Evolutionary conservation across 2,113 vertebrate genomes (phyloP).

Genomic region (Gobiocypris rarus): DNA sequence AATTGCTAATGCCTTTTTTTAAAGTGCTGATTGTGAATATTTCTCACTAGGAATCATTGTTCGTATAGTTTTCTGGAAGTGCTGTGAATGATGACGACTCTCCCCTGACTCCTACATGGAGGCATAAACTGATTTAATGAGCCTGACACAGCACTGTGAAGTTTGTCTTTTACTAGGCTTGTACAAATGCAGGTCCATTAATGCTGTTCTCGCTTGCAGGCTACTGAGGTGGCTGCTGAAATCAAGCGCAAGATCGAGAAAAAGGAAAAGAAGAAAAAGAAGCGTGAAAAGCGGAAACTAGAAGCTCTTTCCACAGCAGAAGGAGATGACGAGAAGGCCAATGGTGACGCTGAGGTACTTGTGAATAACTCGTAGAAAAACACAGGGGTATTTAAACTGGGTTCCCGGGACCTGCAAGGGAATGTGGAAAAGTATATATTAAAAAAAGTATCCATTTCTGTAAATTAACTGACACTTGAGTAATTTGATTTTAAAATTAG

Average conservation of each 20-base stretch:
- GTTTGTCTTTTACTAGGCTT: fast-evolving
- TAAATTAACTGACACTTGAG: too few relatives aligned
- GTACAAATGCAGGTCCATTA: background rate
- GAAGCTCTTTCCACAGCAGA: constrained; percentile 71
- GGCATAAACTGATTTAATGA: constrained; percentile 98
- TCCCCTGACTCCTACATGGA: constrained; percentile 76
- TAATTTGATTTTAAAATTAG: too few relatives aligned
- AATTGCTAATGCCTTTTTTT: too few relatives aligned
- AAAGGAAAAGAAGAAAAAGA: constrained; percentile 87
- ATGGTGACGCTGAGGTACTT: constrained; percentile 69
- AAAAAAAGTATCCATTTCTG: too few relatives aligned
- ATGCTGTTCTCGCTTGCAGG: constrained; percentile 65
- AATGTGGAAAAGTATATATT: too few relatives aligned
- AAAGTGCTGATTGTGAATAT: background rate
- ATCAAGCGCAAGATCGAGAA: constrained; percentile 86
- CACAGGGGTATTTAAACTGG: background rate
- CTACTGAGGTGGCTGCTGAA: constrained; percentile 80
- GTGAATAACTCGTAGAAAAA: background rate
- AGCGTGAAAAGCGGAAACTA: constrained; percentile 80
- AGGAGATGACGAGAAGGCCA: constrained; percentile 59
- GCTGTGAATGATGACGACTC: constrained; percentile 83
- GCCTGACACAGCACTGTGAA: constrained; percentile 80
- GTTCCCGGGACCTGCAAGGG: background rate
- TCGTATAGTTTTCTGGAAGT: background rate
- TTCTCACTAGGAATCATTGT: background rate